These are phyloP conservation scores for Cottus gobio DNA, from an alignment of 2,113 vertebrate genomes.

Conservation along the genomic window DNA sequence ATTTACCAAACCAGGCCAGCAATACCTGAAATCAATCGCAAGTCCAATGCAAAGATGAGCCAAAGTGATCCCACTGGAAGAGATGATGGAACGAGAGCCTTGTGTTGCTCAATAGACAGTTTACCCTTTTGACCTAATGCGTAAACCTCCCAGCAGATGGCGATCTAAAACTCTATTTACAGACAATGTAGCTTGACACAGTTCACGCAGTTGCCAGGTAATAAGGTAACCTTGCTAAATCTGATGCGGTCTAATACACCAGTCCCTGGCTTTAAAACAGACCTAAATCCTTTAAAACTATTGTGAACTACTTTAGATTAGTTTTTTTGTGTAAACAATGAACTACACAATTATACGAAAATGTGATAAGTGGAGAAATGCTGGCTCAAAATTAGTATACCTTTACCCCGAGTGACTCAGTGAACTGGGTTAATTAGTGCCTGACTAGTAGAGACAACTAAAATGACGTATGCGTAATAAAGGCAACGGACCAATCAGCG, in stretches of 20 bases:
- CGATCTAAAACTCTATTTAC: background rate
- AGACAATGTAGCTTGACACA: background rate
- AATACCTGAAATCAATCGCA: background rate
- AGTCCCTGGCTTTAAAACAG: background rate
- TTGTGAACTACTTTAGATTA: background rate
- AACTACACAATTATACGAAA: background rate
- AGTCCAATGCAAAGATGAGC: background rate
- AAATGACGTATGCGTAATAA: background rate
- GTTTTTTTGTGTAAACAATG: background rate
- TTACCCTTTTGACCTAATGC: background rate
- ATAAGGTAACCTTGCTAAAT: background rate
- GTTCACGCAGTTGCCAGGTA: background rate
- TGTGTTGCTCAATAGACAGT: background rate
- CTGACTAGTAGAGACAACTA: background rate
- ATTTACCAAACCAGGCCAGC: background rate
- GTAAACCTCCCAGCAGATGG: background rate
- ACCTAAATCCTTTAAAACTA: background rate
- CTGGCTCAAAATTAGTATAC: background rate
- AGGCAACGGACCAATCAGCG: conserved; percentile 40
- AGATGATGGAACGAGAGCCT: background rate
- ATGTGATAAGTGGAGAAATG: background rate
- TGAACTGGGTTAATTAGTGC: background rate
- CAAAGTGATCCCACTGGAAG: background rate
- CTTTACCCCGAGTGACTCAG: background rate
- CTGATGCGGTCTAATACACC: background rate